Percentiles rank a stretch among this genome's conserved stretches.
phyloP scores from a whole-genome alignment of 2,113 vertebrate species.

The Notarius quadriscutis region DNA sequence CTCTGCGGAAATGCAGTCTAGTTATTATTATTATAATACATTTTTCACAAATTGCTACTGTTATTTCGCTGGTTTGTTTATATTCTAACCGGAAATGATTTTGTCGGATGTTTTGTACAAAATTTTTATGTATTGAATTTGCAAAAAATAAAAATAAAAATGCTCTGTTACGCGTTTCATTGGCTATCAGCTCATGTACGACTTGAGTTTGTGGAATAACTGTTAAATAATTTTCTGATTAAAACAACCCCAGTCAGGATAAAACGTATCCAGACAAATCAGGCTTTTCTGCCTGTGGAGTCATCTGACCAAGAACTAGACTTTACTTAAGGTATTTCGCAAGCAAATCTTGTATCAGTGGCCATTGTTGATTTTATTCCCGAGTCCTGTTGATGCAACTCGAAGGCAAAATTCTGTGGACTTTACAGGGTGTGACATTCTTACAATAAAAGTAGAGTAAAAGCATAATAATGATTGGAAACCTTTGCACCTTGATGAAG shows the following conservation, averaged over 20 bases:
- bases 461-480: neutral
- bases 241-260: neutral
- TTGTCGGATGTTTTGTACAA: no score
- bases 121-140: no score
- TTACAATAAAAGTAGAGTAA: neutral
- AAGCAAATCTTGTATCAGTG: neutral
- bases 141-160: no score
- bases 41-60: no score
- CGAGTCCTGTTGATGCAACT: conserved; percentile 7
- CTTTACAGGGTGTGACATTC: conserved; percentile 11
- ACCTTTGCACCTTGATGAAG: neutral
- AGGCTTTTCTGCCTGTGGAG: neutral
- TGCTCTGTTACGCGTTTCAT: no score
- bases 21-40: no score
- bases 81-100: no score
- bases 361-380: neutral
- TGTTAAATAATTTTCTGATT: neutral
- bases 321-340: neutral
- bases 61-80: no score
- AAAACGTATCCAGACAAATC: neutral
- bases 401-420: neutral
- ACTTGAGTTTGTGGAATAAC: no score
- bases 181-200: no score
- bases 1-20: no score
- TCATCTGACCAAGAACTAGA: neutral